These are phyloP conservation scores for Drosophila bipectinata DNA, from an alignment of 1,140 invertebrate genomes.

Conservation along the genomic window DNA sequence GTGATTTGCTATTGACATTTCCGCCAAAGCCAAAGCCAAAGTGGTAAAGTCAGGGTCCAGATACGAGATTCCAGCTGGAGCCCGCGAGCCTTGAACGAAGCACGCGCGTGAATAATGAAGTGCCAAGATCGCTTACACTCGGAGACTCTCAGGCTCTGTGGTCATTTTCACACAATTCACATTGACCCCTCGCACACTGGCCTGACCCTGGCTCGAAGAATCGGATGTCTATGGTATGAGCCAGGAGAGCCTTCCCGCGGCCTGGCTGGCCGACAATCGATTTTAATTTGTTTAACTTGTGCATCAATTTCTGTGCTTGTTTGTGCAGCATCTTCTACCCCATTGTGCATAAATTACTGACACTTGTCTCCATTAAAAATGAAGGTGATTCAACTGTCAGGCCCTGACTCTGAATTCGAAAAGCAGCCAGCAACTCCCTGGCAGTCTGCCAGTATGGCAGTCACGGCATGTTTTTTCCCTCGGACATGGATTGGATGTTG, in stretches of 20 bases:
- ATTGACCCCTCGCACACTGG: conserved; percentile 69
- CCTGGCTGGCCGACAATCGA: conserved; percentile 62
- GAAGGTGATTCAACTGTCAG: conserved; percentile 80
- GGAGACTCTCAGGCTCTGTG: conserved; percentile 18
- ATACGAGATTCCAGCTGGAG: conserved; percentile 17
- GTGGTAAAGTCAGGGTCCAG: conserved; percentile 6
- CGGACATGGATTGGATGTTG: conserved; percentile 44
- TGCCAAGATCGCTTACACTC: conserved; percentile 82
- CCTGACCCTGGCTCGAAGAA: conserved; percentile 66
- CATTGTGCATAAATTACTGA: conserved; percentile 82
- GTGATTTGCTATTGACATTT: conserved; percentile 84
- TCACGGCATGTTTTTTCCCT: conserved; percentile 74
- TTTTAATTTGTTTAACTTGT: conserved; percentile 83
- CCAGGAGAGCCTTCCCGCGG: conserved; percentile 2
- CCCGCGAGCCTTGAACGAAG: conserved; percentile 70
- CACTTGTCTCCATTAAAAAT: conserved; percentile 83
- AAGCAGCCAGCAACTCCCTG: conserved; percentile 13
- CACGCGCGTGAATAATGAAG: conserved; percentile 83
- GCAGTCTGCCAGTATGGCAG: conserved; percentile 23
- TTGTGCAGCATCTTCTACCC: conserved; percentile 42
- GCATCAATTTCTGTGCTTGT: conserved; percentile 78
- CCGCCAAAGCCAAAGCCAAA: conserved; percentile 38
- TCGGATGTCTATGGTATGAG: not conserved
- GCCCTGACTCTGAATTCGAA: conserved; percentile 50
- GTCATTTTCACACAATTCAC: conserved; percentile 80